These are phyloP conservation scores for Mesembrinibis cayennensis DNA, from an alignment of 2,113 vertebrate species.

Conservation along the genomic window DNA sequence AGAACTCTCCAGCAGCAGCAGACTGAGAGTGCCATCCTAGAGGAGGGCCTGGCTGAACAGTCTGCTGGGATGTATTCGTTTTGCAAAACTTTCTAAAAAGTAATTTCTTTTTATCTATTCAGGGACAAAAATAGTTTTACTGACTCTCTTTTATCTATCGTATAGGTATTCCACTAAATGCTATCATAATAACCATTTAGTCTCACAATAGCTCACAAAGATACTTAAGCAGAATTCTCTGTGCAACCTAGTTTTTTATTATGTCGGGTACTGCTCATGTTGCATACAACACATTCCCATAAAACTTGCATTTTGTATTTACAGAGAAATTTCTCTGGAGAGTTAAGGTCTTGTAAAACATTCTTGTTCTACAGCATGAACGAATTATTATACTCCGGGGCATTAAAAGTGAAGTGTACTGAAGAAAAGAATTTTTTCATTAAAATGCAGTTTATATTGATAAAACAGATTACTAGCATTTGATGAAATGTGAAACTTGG, in stretches of 20 bases:
- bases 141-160: slow-evolving; percentile 39
- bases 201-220: slow-evolving; percentile 35
- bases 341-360: slow-evolving; percentile 83
- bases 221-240: slow-evolving; percentile 62
- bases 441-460: slow-evolving; percentile 86
- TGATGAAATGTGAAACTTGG: slow-evolving; percentile 85
- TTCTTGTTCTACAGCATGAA: slow-evolving; percentile 82
- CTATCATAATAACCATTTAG: slow-evolving; percentile 52
- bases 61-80: background rate
- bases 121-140: slow-evolving; percentile 5
- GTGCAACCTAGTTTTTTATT: slow-evolving; percentile 65
- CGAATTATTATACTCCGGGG: slow-evolving; percentile 81
- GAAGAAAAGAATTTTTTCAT: slow-evolving; percentile 85
- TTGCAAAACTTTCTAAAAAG: background rate
- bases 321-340: slow-evolving; percentile 81
- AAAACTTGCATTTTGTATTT: slow-evolving; percentile 81
- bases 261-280: slow-evolving; percentile 69
- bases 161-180: slow-evolving; percentile 54
- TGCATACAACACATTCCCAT: slow-evolving; percentile 74
- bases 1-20: background rate
- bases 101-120: slow-evolving; percentile 50
- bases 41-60: background rate
- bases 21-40: background rate
- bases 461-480: slow-evolving; percentile 84
- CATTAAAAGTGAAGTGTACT: slow-evolving; percentile 80